phyloP scores from a whole-genome alignment of 2,113 vertebrate species.

The Alethe diademata region DNA sequence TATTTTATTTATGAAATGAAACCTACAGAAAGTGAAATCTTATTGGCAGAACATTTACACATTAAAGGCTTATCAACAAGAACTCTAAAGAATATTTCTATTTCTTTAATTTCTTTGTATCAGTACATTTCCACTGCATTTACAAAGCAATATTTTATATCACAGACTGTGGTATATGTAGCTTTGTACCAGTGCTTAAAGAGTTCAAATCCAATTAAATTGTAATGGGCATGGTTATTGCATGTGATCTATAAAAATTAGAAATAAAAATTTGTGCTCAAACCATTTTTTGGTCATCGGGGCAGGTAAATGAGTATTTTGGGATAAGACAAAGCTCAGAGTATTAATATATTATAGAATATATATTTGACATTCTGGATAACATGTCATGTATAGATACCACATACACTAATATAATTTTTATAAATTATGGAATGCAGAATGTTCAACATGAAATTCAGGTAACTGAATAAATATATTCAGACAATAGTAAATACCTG shows the following conservation, averaged over 20 bases:
- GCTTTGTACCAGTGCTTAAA: not conserved
- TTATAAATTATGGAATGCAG: not conserved
- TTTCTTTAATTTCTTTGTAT: not conserved
- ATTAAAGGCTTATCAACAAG: not conserved
- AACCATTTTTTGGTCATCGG: not conserved
- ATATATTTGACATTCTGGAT: not conserved
- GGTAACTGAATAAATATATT: not conserved
- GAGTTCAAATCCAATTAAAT: not conserved
- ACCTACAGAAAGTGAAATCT: not conserved
- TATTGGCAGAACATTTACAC: not conserved
- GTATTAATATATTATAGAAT: not conserved
- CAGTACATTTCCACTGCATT: not conserved
- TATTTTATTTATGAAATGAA: not conserved
- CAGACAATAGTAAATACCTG: not conserved
- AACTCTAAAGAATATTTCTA: not conserved
- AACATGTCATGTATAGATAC: not conserved
- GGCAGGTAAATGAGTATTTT: not conserved
- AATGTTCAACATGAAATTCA: not conserved
- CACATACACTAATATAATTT: not conserved
- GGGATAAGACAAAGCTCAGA: not conserved
- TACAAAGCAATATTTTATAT: not conserved
- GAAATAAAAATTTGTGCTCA: not conserved
- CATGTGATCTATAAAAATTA: not conserved
- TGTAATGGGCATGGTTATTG: not conserved
- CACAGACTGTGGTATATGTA: not conserved